These are phyloP conservation scores for Macroramphosus scolopax DNA, from an alignment of 2,797 vertebrate genomes.

Conservation along the genomic window DNA sequence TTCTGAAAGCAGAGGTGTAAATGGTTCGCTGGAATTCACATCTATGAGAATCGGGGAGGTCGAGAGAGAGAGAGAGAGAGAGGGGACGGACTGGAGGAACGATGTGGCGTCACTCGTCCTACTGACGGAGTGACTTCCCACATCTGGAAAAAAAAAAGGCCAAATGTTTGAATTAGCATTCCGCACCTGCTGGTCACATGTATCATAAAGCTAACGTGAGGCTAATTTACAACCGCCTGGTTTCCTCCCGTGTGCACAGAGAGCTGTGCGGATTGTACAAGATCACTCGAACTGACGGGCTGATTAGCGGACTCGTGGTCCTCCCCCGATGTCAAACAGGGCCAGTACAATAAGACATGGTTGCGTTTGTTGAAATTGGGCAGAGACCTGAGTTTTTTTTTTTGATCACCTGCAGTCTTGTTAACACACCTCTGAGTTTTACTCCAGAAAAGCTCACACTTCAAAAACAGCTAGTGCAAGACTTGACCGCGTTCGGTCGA, in stretches of 20 bases:
- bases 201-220: constrained; percentile 39
- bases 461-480: constrained; percentile 65
- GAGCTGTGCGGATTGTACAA: constrained; percentile 41
- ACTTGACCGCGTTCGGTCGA: constrained; percentile 45
- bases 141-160: constrained; percentile 9
- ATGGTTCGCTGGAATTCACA: constrained; percentile 56
- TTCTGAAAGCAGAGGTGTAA: constrained; percentile 65
- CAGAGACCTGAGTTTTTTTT: constrained; percentile 69
- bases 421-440: constrained; percentile 40
- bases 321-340: constrained; percentile 57
- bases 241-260: constrained; percentile 17
- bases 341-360: constrained; percentile 64
- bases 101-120: too few species aligned
- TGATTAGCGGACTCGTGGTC: constrained; percentile 19
- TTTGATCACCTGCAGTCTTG: constrained; percentile 57
- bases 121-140: too few species aligned
- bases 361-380: constrained; percentile 54
- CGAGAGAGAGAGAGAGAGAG: too few species aligned
- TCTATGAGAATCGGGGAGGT: constrained; percentile 27
- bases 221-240: constrained; percentile 26
- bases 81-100: too few species aligned
- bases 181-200: constrained; percentile 23
- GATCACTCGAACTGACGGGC: constrained; percentile 7
- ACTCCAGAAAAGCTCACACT: constrained; percentile 41
- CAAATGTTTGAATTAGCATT: not conserved